Percentiles rank a stretch among this genome's conserved stretches.
phyloP scores from a whole-genome alignment of 2,888 invertebrate genomes.

The Macropis europaea region DNA sequence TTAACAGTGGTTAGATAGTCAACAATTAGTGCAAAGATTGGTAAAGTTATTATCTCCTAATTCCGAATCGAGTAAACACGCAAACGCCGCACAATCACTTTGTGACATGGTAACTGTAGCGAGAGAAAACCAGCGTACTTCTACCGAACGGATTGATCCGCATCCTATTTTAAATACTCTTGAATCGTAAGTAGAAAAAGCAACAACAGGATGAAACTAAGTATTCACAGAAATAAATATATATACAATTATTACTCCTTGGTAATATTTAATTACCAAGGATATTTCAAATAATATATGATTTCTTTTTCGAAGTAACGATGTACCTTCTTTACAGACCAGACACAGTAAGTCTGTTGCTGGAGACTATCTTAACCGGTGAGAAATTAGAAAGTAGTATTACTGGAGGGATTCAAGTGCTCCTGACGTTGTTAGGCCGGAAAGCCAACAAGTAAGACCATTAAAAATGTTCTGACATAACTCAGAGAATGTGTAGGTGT shows the following conservation, averaged over 20 bases:
- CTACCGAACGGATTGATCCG: constrained; percentile 83
- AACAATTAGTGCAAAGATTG: constrained; percentile 91
- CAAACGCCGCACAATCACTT: constrained; percentile 93
- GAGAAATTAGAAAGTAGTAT: constrained; percentile 86
- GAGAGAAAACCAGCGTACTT: constrained; percentile 82
- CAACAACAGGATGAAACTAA: not conserved
- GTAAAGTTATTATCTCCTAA: constrained; percentile 84
- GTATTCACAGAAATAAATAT: not conserved
- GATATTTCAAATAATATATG: not conserved
- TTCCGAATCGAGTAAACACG: constrained; percentile 88
- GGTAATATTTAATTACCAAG: too few relatives aligned
- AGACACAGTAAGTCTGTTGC: constrained; percentile 85
- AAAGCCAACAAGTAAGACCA: constrained; percentile 75
- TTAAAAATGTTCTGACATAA: not conserved
- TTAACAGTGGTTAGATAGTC: constrained; percentile 93
- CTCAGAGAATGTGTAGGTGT: not conserved
- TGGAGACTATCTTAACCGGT: constrained; percentile 88
- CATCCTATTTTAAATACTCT: constrained; percentile 88
- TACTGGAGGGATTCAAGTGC: constrained; percentile 89
- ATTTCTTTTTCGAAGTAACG: not conserved
- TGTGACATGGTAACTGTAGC: constrained; percentile 90
- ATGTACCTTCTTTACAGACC: constrained; percentile 77
- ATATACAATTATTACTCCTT: not conserved
- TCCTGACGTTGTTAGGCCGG: constrained; percentile 86
- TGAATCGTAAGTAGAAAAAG: constrained; percentile 84